These are phyloP conservation scores for Sinosuthora webbiana DNA, from an alignment of 2,113 vertebrate genomes.

Conservation along the genomic window DNA sequence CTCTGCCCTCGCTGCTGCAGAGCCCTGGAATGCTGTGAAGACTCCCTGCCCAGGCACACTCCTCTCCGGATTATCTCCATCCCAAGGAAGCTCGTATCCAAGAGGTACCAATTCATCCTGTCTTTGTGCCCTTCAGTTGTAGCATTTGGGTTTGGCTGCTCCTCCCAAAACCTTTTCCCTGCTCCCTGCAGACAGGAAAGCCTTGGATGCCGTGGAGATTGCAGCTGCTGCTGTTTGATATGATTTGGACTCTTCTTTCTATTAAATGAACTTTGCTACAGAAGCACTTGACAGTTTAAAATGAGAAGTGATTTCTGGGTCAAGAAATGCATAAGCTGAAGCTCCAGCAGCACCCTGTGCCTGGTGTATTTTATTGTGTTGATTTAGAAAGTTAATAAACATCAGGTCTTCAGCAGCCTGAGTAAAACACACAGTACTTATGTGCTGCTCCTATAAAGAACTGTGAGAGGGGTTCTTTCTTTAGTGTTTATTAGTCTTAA, in stretches of 20 bases:
- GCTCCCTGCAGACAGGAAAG: background rate
- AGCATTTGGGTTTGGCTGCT: background rate
- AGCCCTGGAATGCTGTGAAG: constrained; percentile 67
- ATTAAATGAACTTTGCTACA: background rate
- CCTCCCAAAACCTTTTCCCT: background rate
- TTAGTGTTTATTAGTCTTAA: background rate
- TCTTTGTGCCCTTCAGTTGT: fast-evolving
- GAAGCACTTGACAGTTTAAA: background rate
- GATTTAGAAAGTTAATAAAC: background rate
- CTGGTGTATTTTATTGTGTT: background rate
- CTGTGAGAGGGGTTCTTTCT: background rate
- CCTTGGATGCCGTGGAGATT: background rate
- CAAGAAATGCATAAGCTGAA: background rate
- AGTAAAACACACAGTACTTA: background rate
- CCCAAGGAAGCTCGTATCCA: background rate
- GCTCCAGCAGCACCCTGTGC: background rate
- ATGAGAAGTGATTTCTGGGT: background rate
- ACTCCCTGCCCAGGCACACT: constrained; percentile 33
- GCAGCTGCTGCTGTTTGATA: background rate
- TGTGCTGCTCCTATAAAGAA: background rate
- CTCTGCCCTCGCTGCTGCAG: background rate
- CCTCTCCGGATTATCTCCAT: background rate
- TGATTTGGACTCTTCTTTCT: background rate
- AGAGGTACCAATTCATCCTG: constrained; percentile 14
- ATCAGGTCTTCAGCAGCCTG: background rate